phyloP scores from a whole-genome alignment of 2,888 invertebrate species.

The Trichacis sp. region DNA sequence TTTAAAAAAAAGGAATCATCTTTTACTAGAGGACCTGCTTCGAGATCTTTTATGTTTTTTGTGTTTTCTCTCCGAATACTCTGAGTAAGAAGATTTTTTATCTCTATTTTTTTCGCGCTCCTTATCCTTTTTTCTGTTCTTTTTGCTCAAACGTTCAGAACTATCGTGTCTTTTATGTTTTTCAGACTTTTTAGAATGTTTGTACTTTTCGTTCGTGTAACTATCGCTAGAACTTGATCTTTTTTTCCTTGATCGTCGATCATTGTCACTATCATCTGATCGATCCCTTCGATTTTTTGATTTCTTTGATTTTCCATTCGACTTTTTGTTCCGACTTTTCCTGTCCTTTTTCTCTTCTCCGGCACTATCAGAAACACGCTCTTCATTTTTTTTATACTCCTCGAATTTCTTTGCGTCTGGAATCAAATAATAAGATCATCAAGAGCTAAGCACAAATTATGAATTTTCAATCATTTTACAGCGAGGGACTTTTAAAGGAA shows the following conservation, averaged over 20 bases:
- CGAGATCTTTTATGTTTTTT: constrained; percentile 53
- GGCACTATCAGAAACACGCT: constrained; percentile 48
- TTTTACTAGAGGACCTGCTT: constrained; percentile 34
- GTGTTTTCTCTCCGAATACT: constrained; percentile 71
- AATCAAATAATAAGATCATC: constrained; percentile 60
- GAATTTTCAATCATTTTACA: constrained; percentile 10
- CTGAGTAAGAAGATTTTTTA: constrained; percentile 63
- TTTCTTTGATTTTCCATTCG: constrained; percentile 35
- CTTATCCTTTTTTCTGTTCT: constrained; percentile 73
- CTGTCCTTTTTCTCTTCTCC: constrained; percentile 46
- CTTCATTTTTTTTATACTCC: constrained; percentile 75
- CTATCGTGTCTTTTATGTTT: constrained; percentile 62
- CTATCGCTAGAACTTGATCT: constrained; percentile 48
- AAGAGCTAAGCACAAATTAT: constrained; percentile 53
- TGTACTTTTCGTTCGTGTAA: constrained; percentile 48
- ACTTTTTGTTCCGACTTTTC: constrained; percentile 28
- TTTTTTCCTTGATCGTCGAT: constrained; percentile 47
- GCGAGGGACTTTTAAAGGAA: constrained; percentile 52
- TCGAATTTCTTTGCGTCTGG: constrained; percentile 80
- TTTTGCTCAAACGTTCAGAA: constrained; percentile 68
- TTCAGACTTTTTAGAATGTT: constrained; percentile 65
- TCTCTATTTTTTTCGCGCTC: constrained; percentile 73
- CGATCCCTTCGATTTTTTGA: constrained; percentile 44
- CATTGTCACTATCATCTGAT: constrained; percentile 23
- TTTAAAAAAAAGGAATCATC: constrained; percentile 3